A percentile compares a stretch with the other conserved stretches of the same genome.
These are phyloP conservation scores for Slavum lentiscoides DNA, from an alignment of 2,888 invertebrate genomes.

Conservation along the genomic window DNA sequence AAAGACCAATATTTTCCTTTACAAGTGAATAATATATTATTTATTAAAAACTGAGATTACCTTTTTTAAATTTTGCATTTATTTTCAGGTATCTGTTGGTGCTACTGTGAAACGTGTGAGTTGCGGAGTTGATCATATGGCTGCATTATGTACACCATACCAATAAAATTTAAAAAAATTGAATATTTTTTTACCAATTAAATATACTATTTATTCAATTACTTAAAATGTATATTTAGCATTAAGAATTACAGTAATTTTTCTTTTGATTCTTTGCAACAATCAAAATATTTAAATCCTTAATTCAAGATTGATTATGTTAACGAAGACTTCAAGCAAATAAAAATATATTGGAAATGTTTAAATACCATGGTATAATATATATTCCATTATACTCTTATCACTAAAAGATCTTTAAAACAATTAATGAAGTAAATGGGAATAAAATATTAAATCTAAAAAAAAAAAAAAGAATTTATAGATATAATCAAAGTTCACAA, in stretches of 20 bases:
- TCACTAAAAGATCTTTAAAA: no score
- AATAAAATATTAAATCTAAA: no score
- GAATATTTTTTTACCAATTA: constrained; percentile 17
- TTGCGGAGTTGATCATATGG: constrained; percentile 85
- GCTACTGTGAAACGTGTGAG: constrained; percentile 73
- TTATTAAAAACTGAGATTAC: not conserved
- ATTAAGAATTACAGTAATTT: constrained; percentile 19
- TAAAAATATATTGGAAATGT: no score
- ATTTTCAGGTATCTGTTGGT: constrained; percentile 69
- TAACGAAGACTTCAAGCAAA: no score
- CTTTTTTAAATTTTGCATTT: not conserved
- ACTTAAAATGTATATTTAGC: not conserved
- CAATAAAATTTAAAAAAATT: constrained; percentile 26
- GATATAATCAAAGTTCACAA: no score
- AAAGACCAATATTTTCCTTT: constrained; percentile 88
- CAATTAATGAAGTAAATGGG: no score
- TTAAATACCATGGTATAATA: no score
- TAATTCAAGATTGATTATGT: not conserved
- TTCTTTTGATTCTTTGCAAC: constrained; percentile 15
- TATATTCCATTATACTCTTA: no score
- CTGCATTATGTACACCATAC: constrained; percentile 73
- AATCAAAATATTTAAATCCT: not conserved
- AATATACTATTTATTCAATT: not conserved
- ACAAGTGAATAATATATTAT: constrained; percentile 64
- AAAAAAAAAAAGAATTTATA: no score